Evolutionary conservation across 2,888 invertebrate species (phyloP), one percentile per base, ranked within the genome.

Genomic region (Quadroppia sp.): DNA sequence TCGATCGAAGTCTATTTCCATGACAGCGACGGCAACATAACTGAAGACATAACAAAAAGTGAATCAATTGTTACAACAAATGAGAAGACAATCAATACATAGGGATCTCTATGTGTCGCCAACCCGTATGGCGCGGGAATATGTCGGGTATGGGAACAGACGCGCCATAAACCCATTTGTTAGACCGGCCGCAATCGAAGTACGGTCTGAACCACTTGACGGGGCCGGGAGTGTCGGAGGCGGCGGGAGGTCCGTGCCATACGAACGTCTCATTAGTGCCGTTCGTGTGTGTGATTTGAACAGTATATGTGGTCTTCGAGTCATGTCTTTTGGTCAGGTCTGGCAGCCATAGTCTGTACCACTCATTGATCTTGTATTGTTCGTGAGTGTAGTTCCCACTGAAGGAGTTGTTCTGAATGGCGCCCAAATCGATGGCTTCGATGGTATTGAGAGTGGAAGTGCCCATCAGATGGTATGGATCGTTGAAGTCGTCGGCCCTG

Each of bases 401-500:
- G 36, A 88, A 83, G 64, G 92, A 91, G 6, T 89, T 89, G 0
- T 88, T 87, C 0, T 90, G 88, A 80, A 92, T 88, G 0, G 93
- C 91, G 32, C 94, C 94, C 73, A 94, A 85, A 85, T 95, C 94
- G 78, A 88, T 87, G 1, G 92, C 88, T 76, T 88, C 87, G 78
- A 97, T 94, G 0, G 96, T 97, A 80, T 94, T 94, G 81, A 95
- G 85, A 0, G 97, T 97, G 0, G 97, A 97, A 79, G 95, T 94
- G 81, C 95, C 88, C 82, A 96, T 92, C 78, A 92, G 83, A 84
- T 97, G 97, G 72, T 96, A 93, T 0, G 97, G 95, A 82, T 98
- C 96, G 81, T 94, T 94, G 80, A 94, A 95, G 82, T 95, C 94
- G 81, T 95, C 94, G 40, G 90, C 88, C 76, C 94, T 87, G 78